Evolutionary conservation across 37 sponge, comb jelly and placozoan species (phyloP).

Genomic region (Hexactinellida sp.): DNA sequence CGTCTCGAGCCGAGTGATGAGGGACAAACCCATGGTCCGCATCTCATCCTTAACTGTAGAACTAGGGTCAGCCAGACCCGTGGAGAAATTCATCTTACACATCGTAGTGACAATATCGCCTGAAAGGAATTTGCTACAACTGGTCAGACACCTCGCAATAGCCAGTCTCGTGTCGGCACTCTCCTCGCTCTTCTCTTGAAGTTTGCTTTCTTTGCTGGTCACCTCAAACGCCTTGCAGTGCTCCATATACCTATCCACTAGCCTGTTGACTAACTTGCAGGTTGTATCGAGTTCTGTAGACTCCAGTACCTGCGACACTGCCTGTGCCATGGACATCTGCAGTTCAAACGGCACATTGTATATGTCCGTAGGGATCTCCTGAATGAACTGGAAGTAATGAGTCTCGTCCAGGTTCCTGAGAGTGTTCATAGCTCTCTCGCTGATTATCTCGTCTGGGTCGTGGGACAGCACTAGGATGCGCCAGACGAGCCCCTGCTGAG

Average conservation of each 20-base stretch:
- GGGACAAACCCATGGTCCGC: background rate
- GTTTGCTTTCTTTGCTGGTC: background rate
- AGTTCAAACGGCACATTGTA: background rate
- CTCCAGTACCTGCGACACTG: background rate
- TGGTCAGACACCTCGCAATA: background rate
- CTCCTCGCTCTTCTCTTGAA: background rate
- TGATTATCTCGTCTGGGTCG: constrained; percentile 30
- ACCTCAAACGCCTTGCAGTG: background rate
- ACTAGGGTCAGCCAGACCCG: background rate
- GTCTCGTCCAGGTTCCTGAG: background rate
- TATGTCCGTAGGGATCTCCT: background rate
- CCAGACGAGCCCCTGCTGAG: constrained; percentile 15
- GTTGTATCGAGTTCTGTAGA: background rate
- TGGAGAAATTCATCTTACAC: background rate
- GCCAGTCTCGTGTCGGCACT: background rate
- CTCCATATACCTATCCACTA: background rate
- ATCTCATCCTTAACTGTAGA: background rate
- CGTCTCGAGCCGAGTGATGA: background rate
- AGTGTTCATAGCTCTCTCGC: constrained; percentile 21
- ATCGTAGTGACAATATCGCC: background rate
- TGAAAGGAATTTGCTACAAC: background rate
- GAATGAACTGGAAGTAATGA: background rate
- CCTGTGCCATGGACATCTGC: background rate
- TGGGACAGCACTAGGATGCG: constrained; percentile 25
- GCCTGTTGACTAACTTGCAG: background rate